Conservation (phyloP, 2,888 invertebrate species). For the Acronicta alni region DNA sequence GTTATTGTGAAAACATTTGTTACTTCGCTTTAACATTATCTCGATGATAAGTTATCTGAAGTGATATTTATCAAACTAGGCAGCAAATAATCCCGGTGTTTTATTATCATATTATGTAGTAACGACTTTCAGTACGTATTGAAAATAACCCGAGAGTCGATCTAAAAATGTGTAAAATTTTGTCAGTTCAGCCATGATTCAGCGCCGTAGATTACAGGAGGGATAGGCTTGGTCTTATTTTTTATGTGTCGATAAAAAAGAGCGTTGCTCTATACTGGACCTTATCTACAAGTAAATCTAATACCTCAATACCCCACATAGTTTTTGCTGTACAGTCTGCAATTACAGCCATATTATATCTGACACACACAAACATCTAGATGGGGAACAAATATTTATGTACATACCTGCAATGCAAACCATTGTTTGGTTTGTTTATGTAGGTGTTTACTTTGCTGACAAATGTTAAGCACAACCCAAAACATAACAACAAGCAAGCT, state of each 20-base stretch:
- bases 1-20: conserved; percentile 57
- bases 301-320: too few species aligned
- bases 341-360: too few species aligned
- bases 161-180: background rate
- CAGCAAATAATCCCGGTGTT: conserved; percentile 29
- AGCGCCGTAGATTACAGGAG: background rate
- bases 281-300: too few species aligned
- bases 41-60: conserved; percentile 53
- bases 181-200: background rate
- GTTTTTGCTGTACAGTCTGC: too few species aligned
- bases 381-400: too few species aligned
- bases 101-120: conserved; percentile 36
- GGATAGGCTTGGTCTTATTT: background rate
- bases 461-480: too few species aligned
- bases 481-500: too few species aligned
- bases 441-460: too few species aligned
- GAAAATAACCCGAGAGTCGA: conserved; percentile 6
- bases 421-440: too few species aligned
- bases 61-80: conserved; percentile 51
- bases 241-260: background rate
- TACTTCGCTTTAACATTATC: conserved; percentile 44
- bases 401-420: too few species aligned
- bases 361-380: too few species aligned
- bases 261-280: too few species aligned
- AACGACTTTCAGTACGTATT: conserved; percentile 23